Evolutionary conservation across 1,140 invertebrate species (phyloP), one percentile per base, ranked within the genome.

Genomic region (Pogonomyrmex californicus): DNA sequence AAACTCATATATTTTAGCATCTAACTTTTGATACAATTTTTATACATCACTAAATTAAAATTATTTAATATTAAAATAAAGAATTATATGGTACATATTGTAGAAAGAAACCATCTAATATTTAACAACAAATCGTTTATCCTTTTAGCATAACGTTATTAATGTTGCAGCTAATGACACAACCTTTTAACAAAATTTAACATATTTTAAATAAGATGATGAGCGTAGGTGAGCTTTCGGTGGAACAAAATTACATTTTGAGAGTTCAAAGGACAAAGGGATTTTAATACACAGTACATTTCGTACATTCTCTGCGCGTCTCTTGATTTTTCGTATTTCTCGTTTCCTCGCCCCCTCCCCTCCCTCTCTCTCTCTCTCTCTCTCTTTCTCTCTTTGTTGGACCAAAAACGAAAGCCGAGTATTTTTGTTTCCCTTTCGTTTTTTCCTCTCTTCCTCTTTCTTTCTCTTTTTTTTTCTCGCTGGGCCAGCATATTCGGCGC

Each of bases 401-500:
- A 33, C 49, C 41, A 60, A 63, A 65, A 92, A 33, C 81, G 62
- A 77, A 87, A 75, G 54, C 58, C 58, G 65, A 77, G 75, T 88
- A 93, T 89, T 92, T 94, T 93, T 92, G 90, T 93, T 93, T 93
- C 86, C 87, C 85, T 86, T 82, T 41, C 60, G 73, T 63, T 83
- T 81, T 85, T 87, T 85, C 65, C 30, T 14, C 36, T 5, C 14
- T n/a, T 76, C 36, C 49, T 30, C 17, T 73, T 66, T 51, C 44
- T 49, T 73, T 88, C 86, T 75, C 75, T 85, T 73, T 68, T 87
- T 91, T 91, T 88, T 87, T 78, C 82, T 73, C 66, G 82, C 75
- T 66, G 89, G 88, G 88, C 87, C 91, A 90, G 92, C 91, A 94
- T 93, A 94, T 94, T 94, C 89, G 92, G 90, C 70, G 88, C 87